These are phyloP conservation scores for Apostichopus californicus DNA, from an alignment of 35 echinoderm and acorn worm species.

Conservation along the genomic window DNA sequence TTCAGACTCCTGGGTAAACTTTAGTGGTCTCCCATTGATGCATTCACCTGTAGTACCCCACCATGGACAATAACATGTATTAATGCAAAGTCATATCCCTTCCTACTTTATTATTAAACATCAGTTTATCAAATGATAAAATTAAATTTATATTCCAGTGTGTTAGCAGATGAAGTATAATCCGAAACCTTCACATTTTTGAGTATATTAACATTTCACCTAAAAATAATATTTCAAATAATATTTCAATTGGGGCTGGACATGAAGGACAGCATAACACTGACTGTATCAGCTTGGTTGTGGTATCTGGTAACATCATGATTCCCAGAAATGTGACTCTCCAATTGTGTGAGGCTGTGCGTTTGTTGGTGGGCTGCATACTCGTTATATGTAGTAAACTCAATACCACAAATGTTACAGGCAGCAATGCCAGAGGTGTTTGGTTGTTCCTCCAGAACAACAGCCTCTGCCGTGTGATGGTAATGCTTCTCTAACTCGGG, in stretches of 20 bases:
- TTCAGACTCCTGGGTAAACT: no score
- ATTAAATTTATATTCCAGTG: no score
- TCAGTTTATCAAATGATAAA: no score
- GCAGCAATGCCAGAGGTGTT: background rate
- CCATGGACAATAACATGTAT: no score
- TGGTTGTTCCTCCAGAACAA: background rate
- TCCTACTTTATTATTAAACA: no score
- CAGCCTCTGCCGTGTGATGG: conserved; percentile 19
- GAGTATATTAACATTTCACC: no score
- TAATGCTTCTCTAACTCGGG: conserved; percentile 31
- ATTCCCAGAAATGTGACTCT: conserved; percentile 2
- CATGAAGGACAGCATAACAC: conserved; percentile 57
- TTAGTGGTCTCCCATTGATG: no score
- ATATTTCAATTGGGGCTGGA: background rate
- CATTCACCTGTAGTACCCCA: no score
- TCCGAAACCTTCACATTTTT: no score
- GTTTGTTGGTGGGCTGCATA: conserved; percentile 37
- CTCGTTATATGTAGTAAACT: conserved; percentile 24
- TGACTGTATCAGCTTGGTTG: conserved; percentile 38
- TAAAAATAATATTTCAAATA: no score
- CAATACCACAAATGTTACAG: conserved; percentile 53
- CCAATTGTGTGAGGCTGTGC: conserved; percentile 48
- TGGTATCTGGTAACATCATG: conserved; percentile 32
- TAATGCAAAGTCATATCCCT: no score
- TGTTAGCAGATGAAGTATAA: no score